Evolutionary conservation across 1,140 invertebrate species (phyloP), one percentile per base, ranked within the genome.

Genomic region (Polyergus mexicanus): DNA sequence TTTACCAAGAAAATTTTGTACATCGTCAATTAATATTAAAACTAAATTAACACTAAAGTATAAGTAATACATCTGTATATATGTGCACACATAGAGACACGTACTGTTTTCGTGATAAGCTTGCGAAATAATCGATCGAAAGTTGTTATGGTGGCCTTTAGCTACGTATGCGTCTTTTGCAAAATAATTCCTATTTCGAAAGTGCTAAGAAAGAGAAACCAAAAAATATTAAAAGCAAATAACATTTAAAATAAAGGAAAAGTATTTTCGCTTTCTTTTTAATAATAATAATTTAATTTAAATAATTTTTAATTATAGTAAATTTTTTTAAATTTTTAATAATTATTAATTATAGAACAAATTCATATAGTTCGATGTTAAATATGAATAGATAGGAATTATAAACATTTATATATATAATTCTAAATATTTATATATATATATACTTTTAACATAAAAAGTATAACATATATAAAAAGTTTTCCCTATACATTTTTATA

Each of bases 21-120:
- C 22, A 56, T 7, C 13, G 22, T 28, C 16, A 5, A 69, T 69
- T 60, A 47, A 72, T 72, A 81, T 81, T 60, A 60, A 11, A 71
- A n/a, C n/a, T n/a, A n/a, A n/a, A n/a, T n/a, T n/a, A n/a, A 60
- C 3, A 6, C 35, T n/a, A 3, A 72, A 32, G 16, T 58, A 38
- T 25, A 28, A 28, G 25, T 28, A 4, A 51, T 16, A 1, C 19
- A 51, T n/a, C 19, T 66, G 7, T 16, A 32, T 32, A 19, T 13
- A 0, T n/a, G 2, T 22, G 8, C 0, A 10, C 28, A 2, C 25
- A 44, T 10, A 28, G 35, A 16, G 3, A n/a, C 13, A 66, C 7
- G 32, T 7, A 28, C 19, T 2, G 22, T 78, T 77, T 66, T 78
- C 32, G 7, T 16, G 10, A 66, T 51, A 68, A 35, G 32, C 16